Conservation (phyloP, 2,113 vertebrate genomes). For the Carettochelys insculpta region DNA sequence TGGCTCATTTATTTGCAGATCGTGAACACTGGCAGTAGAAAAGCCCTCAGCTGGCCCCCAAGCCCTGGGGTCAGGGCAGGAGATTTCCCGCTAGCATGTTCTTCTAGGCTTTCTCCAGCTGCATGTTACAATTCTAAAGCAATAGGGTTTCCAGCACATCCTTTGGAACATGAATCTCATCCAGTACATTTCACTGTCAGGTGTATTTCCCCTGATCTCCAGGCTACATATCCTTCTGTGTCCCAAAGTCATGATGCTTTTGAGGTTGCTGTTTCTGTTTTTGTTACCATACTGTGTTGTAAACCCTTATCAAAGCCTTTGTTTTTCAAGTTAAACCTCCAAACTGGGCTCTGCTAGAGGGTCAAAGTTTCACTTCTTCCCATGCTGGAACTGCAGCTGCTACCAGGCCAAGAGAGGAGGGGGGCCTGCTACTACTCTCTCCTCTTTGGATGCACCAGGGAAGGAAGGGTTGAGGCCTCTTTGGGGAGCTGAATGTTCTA, state of each 20-base stretch:
- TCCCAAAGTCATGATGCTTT: not conserved
- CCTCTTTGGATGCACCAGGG: not conserved
- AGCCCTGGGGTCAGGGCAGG: rapidly evolving
- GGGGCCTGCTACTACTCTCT: not conserved
- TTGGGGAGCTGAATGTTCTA: not conserved
- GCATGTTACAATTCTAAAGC: not conserved
- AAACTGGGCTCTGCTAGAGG: not conserved
- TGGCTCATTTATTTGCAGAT: not conserved
- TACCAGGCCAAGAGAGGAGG: not conserved
- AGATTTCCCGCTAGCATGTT: not conserved
- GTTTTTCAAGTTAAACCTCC: not conserved
- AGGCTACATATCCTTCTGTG: not conserved
- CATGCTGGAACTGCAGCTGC: not conserved
- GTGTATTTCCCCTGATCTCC: not conserved
- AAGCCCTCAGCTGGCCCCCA: not conserved
- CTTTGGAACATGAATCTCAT: not conserved
- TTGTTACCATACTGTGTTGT: not conserved
- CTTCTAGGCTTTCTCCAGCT: not conserved
- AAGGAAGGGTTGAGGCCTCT: not conserved
- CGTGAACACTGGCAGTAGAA: not conserved
- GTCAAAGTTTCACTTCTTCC: not conserved
- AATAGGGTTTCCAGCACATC: not conserved
- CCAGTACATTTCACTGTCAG: not conserved
- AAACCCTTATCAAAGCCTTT: not conserved
- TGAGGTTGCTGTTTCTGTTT: not conserved